Percentiles rank a stretch among this genome's conserved stretches.
These are phyloP conservation scores for Bilobella aurantiaca DNA, from an alignment of 1,140 invertebrate genomes.

Conservation along the genomic window DNA sequence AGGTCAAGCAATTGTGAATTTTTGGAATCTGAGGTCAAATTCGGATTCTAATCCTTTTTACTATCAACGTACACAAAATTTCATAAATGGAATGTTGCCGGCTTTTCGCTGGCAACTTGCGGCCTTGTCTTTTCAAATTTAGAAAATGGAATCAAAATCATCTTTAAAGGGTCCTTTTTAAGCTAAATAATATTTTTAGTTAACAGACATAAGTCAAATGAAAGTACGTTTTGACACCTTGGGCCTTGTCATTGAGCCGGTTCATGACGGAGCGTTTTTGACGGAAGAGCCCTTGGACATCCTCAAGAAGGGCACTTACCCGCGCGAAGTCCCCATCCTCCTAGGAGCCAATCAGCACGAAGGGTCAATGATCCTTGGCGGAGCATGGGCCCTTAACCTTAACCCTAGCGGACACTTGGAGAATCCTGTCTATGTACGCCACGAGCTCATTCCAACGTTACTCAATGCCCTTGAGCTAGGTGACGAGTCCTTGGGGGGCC, in stretches of 20 bases:
- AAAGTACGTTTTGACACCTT: slow-evolving; percentile 3
- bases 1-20: no score
- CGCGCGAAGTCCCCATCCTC: slow-evolving; percentile 19
- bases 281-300: slow-evolving; percentile 22
- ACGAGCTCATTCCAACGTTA: slow-evolving; percentile 17
- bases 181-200: no score
- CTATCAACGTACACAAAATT: no score
- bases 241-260: slow-evolving; percentile 21
- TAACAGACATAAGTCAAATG: neutral
- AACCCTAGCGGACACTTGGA: slow-evolving; percentile 11
- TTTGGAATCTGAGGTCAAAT: no score
- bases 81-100: no score
- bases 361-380: slow-evolving; percentile 17
- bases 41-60: no score
- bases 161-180: no score
- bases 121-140: no score
- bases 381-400: slow-evolving; percentile 5
- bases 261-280: slow-evolving; percentile 21
- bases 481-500: neutral
- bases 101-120: no score
- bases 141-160: no score
- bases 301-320: slow-evolving; percentile 15
- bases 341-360: slow-evolving; percentile 27
- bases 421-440: slow-evolving; percentile 17
- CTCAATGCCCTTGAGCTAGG: slow-evolving; percentile 4